A percentile compares a stretch with the other conserved stretches of the same genome.
Conservation (phyloP, 2,113 vertebrate genomes). For the Scartelaos histophorus region DNA sequence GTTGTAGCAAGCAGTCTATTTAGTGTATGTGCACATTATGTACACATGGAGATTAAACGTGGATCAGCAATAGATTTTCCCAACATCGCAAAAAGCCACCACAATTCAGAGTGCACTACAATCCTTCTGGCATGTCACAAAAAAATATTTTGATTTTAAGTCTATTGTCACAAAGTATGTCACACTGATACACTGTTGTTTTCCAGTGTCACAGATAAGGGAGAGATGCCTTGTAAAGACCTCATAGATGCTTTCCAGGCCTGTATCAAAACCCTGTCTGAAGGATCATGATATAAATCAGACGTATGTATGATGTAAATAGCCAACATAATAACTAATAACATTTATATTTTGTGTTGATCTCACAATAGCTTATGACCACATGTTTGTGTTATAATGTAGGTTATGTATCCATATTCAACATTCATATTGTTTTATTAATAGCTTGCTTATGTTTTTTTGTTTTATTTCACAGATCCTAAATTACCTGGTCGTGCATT, state of each 20-base stretch:
- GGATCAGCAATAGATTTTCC: constrained; percentile 40
- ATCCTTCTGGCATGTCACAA: not conserved
- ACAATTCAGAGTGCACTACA: not conserved
- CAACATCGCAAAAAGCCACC: constrained; percentile 25
- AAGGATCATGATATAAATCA: constrained; percentile 52
- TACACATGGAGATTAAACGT: constrained; percentile 35
- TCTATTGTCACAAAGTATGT: not conserved
- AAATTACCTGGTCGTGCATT: not conserved
- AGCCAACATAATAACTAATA: not conserved
- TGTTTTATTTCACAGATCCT: not conserved
- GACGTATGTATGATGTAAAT: not conserved
- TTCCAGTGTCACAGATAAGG: constrained; percentile 70
- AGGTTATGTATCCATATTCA: not conserved
- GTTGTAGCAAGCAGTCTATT: constrained; percentile 22
- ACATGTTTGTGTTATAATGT: no score
- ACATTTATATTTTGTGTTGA: not conserved
- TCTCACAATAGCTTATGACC: no score
- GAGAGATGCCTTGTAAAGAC: constrained; percentile 65
- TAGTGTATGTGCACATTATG: constrained; percentile 19
- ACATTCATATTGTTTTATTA: not conserved
- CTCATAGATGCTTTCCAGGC: constrained; percentile 75
- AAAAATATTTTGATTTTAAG: not conserved
- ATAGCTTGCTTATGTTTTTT: not conserved
- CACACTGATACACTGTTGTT: constrained; percentile 22
- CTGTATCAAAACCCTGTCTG: constrained; percentile 71